Conservation (phyloP, 2,113 vertebrate genomes). For the Salvelinus sp. region DNA sequence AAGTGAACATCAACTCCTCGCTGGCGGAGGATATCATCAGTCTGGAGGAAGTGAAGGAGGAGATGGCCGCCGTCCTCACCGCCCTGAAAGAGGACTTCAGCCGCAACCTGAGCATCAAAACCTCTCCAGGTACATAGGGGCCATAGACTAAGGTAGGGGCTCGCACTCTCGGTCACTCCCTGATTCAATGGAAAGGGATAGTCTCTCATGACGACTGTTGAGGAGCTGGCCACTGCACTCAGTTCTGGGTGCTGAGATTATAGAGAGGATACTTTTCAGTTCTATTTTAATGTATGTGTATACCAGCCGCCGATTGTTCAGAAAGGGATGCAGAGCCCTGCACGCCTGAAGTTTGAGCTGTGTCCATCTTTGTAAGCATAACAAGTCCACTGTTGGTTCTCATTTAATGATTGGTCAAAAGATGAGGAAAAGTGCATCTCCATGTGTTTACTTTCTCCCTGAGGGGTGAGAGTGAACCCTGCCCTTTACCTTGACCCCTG, state of each 20-base stretch:
- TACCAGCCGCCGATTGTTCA: too few species aligned
- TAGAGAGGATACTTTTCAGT: too few species aligned
- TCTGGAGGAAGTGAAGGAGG: slow-evolving; percentile 82
- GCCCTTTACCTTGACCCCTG: slow-evolving; percentile 53
- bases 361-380: neutral
- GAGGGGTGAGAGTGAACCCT: slow-evolving; percentile 27
- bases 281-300: too few species aligned
- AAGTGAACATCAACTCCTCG: slow-evolving; percentile 84
- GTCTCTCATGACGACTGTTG: neutral
- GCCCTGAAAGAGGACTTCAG: slow-evolving; percentile 89
- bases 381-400: neutral
- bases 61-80: slow-evolving; percentile 81
- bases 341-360: neutral
- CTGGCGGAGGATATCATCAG: slow-evolving; percentile 90
- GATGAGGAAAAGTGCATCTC: neutral
- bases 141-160: too few species aligned
- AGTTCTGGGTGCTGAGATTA: too few species aligned
- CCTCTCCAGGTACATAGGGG: slow-evolving; percentile 81
- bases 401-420: neutral
- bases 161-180: too few species aligned
- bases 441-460: slow-evolving; percentile 28
- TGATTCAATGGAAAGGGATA: neutral
- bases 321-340: neutral
- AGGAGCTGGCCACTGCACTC: too few species aligned
- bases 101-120: slow-evolving; percentile 87